These are phyloP conservation scores for Stratiomys singularior DNA, from an alignment of 2,888 invertebrate species.

Conservation along the genomic window DNA sequence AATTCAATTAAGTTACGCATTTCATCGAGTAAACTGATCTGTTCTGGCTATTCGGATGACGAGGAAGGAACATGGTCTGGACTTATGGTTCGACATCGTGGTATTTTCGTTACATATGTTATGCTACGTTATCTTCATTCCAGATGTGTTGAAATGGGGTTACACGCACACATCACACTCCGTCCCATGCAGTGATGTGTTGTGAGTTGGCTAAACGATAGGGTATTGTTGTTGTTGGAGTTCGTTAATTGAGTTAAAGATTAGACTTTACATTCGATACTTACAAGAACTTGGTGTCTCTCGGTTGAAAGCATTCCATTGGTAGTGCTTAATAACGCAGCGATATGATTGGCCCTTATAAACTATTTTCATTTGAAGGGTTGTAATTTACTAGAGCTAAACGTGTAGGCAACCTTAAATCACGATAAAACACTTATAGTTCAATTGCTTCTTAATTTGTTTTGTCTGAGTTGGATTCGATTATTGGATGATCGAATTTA, in stretches of 20 bases:
- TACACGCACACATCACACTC: not conserved
- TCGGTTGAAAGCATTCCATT: not conserved
- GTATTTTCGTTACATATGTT: not conserved
- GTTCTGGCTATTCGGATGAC: no score
- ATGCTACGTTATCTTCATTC: not conserved
- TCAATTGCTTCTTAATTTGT: not conserved
- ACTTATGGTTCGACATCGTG: not conserved
- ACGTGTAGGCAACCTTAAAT: not conserved
- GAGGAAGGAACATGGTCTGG: not conserved
- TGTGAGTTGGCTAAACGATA: no score
- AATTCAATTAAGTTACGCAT: constrained; percentile 41
- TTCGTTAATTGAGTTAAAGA: not conserved
- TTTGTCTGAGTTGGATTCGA: no score
- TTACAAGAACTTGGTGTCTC: not conserved
- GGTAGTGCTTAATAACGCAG: not conserved
- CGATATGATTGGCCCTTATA: not conserved
- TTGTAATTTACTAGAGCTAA: not conserved
- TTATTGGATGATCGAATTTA: no score
- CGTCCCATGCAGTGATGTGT: not conserved
- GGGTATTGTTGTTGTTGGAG: not conserved
- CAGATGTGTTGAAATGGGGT: constrained; percentile 3
- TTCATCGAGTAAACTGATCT: not conserved
- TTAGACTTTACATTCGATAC: not conserved
- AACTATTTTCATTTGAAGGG: not conserved
- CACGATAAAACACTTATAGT: not conserved